Base-by-base conservation (phyloP, 2,113 vertebrate genomes). In the Cyprinus carpio region DNA sequence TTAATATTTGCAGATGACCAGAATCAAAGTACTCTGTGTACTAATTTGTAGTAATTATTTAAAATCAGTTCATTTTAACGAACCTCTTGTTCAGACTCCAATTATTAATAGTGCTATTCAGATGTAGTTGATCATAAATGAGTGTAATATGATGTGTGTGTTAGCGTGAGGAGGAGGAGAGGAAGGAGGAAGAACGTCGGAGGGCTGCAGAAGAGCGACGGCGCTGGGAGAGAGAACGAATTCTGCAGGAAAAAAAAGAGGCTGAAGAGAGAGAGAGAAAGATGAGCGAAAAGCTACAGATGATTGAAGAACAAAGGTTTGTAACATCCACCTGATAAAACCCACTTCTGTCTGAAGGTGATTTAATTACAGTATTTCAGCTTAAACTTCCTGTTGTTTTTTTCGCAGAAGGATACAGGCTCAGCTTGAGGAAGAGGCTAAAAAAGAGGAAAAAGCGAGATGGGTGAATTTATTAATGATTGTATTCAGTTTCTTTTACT, bases 241-340 rank as follows among this genome's bases (percentile, higher is more conserved):
- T 95, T 84, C 81, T 93, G 86, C 93, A 94, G 87, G 96, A 97
- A 88, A 89, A 89, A 82, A 90, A 88, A 37, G 96, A 95, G 46
- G 94, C 94, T 0, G 95, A 96, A 0, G 95, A 96, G 87, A 91
- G 96, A 27, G 96, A 97, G 90, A 89, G 92, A 67, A 95, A 94
- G 90, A 94, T 95, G 92, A 90, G 90, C 0, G 95, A 96, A 89
- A 95, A 95, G 83, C 93, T 96, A 27, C 89, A 92, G 81, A 90
- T 92, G 90, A 92, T 97, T 34, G 95, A 95, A 90, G 95, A 96
- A 88, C 94, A 95, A 78, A 94, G 94, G 96, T 96, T 43, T 76
- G 40, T 15, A 18, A 8, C 0, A 6, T 31, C 16, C 37, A 37
- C 25, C 71, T 40, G 15, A 67, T 56, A 25, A 49, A 20, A 25